Conservation (phyloP, 2,797 vertebrate species). For the Manis pentadactyla region DNA sequence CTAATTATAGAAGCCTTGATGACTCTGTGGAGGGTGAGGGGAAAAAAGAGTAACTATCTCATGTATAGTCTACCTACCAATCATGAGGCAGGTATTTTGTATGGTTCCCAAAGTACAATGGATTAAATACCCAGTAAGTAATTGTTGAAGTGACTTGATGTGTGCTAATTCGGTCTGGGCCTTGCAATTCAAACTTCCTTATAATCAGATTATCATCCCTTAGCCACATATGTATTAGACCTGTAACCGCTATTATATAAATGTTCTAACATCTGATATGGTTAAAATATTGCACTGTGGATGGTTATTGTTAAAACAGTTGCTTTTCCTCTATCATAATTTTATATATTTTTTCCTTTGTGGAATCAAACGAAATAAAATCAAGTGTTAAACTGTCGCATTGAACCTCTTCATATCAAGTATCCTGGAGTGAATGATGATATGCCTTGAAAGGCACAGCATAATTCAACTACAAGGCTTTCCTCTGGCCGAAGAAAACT, state of each 20-base stretch:
- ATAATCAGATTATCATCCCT: neutral
- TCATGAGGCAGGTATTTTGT: neutral
- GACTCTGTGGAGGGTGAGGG: neutral
- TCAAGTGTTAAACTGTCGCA: neutral
- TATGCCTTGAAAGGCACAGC: neutral
- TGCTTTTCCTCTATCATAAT: neutral
- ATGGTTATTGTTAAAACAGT: conserved; percentile 2
- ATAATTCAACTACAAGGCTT: neutral
- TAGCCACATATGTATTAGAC: neutral
- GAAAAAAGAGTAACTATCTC: neutral
- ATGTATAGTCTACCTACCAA: too few relatives aligned
- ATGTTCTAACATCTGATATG: neutral
- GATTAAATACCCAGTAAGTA: neutral
- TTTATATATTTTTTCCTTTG: neutral
- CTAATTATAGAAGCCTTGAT: neutral
- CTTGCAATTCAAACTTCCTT: neutral
- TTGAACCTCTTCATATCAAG: neutral
- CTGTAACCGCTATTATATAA: neutral
- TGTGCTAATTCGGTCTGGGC: neutral
- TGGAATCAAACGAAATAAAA: conserved; percentile 44
- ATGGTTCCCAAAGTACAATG: neutral
- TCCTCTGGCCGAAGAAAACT: conserved; percentile 18
- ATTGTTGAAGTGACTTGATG: neutral
- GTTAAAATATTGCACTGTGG: conserved; percentile 6
- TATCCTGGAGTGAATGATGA: neutral